phyloP scores from a whole-genome alignment of 2,113 vertebrate genomes.

The Pelecanus crispus region DNA sequence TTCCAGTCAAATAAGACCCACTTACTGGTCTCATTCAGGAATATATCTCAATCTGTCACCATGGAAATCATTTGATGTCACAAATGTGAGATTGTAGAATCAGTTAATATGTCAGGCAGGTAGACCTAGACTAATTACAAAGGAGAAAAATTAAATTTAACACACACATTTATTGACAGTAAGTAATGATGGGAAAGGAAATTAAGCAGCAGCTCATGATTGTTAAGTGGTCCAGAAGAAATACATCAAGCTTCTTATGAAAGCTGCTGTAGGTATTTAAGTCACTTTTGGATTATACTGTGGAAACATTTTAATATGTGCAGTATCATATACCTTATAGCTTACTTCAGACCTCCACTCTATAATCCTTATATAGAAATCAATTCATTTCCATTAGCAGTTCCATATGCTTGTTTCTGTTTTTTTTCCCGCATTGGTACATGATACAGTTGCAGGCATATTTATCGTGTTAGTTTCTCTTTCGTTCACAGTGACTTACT shows the following conservation, averaged over 20 bases:
- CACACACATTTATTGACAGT: neutral
- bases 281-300: neutral
- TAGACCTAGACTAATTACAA: conserved; percentile 33
- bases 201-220: neutral
- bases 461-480: neutral
- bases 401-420: neutral
- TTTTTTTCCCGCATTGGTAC: accelerated
- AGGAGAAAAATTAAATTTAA: neutral
- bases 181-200: neutral
- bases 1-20: neutral
- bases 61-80: conserved; percentile 24
- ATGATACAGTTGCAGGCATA: neutral
- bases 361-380: neutral
- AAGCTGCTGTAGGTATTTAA: neutral
- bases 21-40: neutral
- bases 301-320: neutral
- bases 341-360: neutral
- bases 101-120: conserved; percentile 9
- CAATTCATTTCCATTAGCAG: neutral
- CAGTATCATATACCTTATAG: neutral
- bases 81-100: neutral
- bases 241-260: neutral
- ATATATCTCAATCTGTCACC: neutral
- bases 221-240: conserved; percentile 19
- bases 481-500: neutral